These are phyloP conservation scores for Rhynchopsitta pachyrhyncha DNA, from an alignment of 2,113 vertebrate genomes.

Conservation along the genomic window DNA sequence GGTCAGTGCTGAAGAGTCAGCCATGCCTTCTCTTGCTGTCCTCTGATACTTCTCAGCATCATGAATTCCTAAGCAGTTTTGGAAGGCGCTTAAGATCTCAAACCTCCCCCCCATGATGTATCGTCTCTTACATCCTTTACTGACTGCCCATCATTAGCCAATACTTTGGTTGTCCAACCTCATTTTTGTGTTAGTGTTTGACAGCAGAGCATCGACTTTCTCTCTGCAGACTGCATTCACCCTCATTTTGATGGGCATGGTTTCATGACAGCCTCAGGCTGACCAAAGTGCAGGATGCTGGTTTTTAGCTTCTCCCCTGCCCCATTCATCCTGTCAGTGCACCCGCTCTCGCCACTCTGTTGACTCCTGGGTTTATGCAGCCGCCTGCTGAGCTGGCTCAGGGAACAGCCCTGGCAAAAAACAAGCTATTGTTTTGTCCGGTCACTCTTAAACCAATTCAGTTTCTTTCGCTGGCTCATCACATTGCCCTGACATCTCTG, in stretches of 20 bases:
- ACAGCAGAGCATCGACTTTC: not conserved
- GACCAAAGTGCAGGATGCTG: not conserved
- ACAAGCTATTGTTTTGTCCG: not conserved
- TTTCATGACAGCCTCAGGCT: not conserved
- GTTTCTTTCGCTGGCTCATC: not conserved
- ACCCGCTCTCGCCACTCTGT: accelerated
- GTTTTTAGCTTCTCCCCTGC: not conserved
- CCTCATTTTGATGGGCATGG: not conserved
- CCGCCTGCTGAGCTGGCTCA: not conserved
- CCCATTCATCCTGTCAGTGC: not conserved
- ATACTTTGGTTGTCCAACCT: not conserved
- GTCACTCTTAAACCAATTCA: not conserved
- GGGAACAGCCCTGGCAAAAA: not conserved
- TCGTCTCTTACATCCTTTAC: not conserved
- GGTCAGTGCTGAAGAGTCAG: not conserved
- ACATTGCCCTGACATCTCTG: accelerated
- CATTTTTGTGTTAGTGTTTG: not conserved
- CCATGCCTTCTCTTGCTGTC: not conserved
- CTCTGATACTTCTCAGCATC: not conserved
- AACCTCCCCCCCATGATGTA: not conserved
- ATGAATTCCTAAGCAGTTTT: not conserved
- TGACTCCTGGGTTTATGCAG: not conserved
- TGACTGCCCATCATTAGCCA: too few relatives aligned
- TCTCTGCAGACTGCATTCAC: not conserved
- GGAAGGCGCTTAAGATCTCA: not conserved